These are phyloP conservation scores for Atlantisia rogersi DNA, from an alignment of 2,113 vertebrate genomes.

Conservation along the genomic window DNA sequence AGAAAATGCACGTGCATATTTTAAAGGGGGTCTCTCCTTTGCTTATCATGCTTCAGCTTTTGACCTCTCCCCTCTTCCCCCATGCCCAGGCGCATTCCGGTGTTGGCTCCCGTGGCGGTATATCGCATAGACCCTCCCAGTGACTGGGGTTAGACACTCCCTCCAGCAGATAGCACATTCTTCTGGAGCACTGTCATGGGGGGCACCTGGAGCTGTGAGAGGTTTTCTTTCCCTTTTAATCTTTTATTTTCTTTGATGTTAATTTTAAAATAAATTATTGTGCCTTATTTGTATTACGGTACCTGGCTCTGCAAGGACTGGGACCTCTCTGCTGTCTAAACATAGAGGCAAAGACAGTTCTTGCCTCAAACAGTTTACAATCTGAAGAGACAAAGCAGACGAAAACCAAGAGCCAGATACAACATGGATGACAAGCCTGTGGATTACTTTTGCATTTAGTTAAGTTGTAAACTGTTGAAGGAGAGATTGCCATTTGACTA, in stretches of 20 bases:
- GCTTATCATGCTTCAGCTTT: slow-evolving; percentile 59
- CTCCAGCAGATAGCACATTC: slow-evolving; percentile 38
- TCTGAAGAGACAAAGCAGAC: slow-evolving; percentile 57
- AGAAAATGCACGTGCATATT: slow-evolving; percentile 25
- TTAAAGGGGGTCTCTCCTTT: slow-evolving; percentile 47
- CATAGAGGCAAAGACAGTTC: slow-evolving; percentile 54
- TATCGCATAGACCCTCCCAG: not conserved
- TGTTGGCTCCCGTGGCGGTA: not conserved
- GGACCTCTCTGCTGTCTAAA: slow-evolving; percentile 52
- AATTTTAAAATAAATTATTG: slow-evolving; percentile 43
- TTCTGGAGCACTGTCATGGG: slow-evolving; percentile 17
- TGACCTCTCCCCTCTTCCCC: slow-evolving; percentile 37
- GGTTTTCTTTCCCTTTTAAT: slow-evolving; percentile 21
- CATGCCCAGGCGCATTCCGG: not conserved
- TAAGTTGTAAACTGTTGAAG: slow-evolving; percentile 37
- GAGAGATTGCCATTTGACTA: not conserved
- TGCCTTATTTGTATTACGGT: slow-evolving; percentile 36
- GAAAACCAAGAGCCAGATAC: slow-evolving; percentile 47
- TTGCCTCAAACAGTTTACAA: slow-evolving; percentile 51
- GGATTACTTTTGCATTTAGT: slow-evolving; percentile 54
- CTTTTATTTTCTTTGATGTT: slow-evolving; percentile 56
- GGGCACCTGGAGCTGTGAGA: not conserved
- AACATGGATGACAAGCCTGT: slow-evolving; percentile 1
- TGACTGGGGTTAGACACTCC: not conserved
- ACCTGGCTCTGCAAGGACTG: slow-evolving; percentile 40